A percentile compares a stretch with the other conserved stretches of the same genome.
Conservation (phyloP, 1,140 invertebrate species). For the Latrodectus geometricus region DNA sequence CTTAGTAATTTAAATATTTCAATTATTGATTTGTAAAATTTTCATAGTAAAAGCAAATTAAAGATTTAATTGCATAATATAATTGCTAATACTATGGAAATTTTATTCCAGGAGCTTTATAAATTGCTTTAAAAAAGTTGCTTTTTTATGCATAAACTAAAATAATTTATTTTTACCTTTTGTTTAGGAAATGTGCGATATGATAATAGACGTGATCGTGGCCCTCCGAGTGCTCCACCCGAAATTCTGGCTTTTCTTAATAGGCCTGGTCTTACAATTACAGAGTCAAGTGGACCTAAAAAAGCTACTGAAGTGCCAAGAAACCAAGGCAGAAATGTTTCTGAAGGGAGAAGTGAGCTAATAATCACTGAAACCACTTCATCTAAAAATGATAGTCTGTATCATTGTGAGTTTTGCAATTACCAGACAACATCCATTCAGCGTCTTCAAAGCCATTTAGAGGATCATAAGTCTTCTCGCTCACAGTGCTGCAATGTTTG, state of each 20-base stretch:
- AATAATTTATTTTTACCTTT: background rate
- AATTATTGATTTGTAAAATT: too few relatives aligned
- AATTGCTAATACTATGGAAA: too few relatives aligned
- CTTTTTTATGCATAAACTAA: too few relatives aligned
- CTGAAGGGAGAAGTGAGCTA: background rate
- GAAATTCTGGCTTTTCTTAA: background rate
- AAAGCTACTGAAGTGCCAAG: background rate
- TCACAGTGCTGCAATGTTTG: background rate
- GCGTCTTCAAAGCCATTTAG: background rate
- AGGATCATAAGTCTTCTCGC: background rate
- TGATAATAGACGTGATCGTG: background rate
- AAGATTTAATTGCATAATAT: too few relatives aligned
- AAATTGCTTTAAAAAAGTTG: too few relatives aligned
- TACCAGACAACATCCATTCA: slow-evolving; percentile 13
- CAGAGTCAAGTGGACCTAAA: background rate
- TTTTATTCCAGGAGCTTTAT: too few relatives aligned
- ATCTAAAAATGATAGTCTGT: background rate
- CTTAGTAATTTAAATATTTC: too few relatives aligned
- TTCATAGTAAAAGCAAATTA: too few relatives aligned
- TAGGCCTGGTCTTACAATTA: background rate
- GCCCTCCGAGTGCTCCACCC: background rate
- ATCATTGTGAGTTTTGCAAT: slow-evolving; percentile 40
- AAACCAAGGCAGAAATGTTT: background rate
- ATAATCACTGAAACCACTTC: background rate
- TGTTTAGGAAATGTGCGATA: background rate